Evolutionary conservation across 1,140 invertebrate species (phyloP).

Genomic region (Hycleus cichorii): DNA sequence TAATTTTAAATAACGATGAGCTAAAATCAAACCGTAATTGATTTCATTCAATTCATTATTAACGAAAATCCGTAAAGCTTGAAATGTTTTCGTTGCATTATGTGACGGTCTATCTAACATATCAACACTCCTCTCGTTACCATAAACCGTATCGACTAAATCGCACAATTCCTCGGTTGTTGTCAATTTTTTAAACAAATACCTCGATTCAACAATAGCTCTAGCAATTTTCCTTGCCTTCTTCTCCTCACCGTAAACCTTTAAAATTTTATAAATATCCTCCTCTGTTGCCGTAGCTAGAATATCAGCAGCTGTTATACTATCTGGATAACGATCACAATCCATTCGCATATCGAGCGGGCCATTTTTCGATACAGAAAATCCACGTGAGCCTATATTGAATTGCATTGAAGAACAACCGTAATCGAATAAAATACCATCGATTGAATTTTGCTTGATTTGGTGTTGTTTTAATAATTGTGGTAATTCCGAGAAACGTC

Average conservation of each 20-base stretch:
- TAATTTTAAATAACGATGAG: slow-evolving; percentile 67
- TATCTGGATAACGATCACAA: slow-evolving; percentile 56
- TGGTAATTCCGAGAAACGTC: slow-evolving; percentile 82
- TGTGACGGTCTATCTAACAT: slow-evolving; percentile 69
- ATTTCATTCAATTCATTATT: slow-evolving; percentile 97
- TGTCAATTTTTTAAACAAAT: slow-evolving; percentile 67
- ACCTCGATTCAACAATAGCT: slow-evolving; percentile 80
- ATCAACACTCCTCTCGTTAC: slow-evolving; percentile 54
- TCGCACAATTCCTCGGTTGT: slow-evolving; percentile 79
- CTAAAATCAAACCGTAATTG: slow-evolving; percentile 78
- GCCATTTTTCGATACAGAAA: slow-evolving; percentile 75
- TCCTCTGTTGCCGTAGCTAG: slow-evolving; percentile 69
- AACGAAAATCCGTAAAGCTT: slow-evolving; percentile 90
- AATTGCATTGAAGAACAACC: slow-evolving; percentile 97
- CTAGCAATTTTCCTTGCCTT: slow-evolving; percentile 78
- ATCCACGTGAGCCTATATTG: slow-evolving; percentile 72
- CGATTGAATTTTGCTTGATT: slow-evolving; percentile 59
- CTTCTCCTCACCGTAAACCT: slow-evolving; percentile 88
- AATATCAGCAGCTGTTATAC: slow-evolving; percentile 79
- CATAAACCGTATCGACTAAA: slow-evolving; percentile 62
- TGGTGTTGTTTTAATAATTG: slow-evolving; percentile 52
- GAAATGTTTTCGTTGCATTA: slow-evolving; percentile 86
- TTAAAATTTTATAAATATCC: slow-evolving; percentile 76
- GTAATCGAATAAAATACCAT: slow-evolving; percentile 87
- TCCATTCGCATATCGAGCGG: slow-evolving; percentile 97